Conservation (phyloP, 1,140 invertebrate genomes). For the Adelges cooleyi region DNA sequence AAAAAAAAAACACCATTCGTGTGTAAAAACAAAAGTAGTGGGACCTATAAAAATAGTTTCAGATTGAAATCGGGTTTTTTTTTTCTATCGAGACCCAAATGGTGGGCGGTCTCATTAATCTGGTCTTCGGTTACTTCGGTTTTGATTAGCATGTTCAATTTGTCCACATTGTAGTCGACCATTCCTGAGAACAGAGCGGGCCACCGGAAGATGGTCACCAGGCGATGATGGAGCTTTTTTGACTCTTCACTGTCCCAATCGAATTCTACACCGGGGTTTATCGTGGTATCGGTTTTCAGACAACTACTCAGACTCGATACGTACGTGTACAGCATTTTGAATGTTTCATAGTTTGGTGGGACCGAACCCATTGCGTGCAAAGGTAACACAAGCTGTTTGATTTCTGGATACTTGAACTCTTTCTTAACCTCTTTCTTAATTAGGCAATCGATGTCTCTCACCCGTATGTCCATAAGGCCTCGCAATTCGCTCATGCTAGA, state of each 20-base stretch:
- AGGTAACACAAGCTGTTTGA: no score
- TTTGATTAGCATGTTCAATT: constrained; percentile 1
- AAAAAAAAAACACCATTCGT: no score
- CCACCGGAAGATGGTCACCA: constrained; percentile 4
- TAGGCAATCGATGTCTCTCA: neutral
- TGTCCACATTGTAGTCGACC: neutral
- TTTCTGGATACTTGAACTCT: no score
- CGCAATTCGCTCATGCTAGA: constrained; percentile 3
- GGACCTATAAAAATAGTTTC: neutral
- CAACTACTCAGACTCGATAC: neutral
- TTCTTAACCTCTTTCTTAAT: neutral
- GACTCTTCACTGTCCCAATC: constrained; percentile 10
- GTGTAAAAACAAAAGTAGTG: neutral
- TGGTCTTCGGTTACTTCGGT: neutral
- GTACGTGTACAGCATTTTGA: constrained; percentile 7
- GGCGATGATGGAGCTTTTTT: neutral
- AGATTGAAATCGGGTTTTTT: neutral
- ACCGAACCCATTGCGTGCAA: neutral
- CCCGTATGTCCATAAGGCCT: constrained; percentile 4
- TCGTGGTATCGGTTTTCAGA: neutral
- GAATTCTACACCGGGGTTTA: neutral
- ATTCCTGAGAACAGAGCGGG: constrained; percentile 4
- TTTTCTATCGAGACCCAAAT: neutral
- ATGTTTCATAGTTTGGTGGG: constrained; percentile 15
- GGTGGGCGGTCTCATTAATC: no score